Evolutionary conservation across 92 coral and sea anemone genomes (phyloP).

Genomic region (Bergia puertoricense): DNA sequence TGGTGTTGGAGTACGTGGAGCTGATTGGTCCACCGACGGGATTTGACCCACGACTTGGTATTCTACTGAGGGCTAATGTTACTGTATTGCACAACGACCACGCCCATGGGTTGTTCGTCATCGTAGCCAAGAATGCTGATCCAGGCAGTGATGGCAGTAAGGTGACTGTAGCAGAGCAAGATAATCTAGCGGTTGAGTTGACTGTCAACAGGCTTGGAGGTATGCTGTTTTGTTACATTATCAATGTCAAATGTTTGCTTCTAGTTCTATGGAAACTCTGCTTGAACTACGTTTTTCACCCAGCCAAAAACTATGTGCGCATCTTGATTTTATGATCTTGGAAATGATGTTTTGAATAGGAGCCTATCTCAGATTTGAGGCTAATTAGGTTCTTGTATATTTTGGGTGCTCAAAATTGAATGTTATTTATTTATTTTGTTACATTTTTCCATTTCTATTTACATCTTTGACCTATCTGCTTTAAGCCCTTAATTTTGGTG

Average conservation of each 20-base stretch:
- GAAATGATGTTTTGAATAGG: too few species aligned
- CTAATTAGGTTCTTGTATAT: too few species aligned
- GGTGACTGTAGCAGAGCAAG: constrained; percentile 73
- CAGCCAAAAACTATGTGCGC: too few species aligned
- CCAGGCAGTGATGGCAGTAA: constrained; percentile 65
- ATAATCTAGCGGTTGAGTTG: constrained; percentile 56
- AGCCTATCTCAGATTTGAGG: too few species aligned
- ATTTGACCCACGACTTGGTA: constrained; percentile 70
- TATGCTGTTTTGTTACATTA: not conserved
- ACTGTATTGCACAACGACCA: constrained; percentile 84
- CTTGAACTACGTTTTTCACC: too few species aligned
- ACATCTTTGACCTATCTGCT: too few species aligned
- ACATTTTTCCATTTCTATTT: too few species aligned
- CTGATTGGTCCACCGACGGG: constrained; percentile 59
- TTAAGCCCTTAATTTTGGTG: too few species aligned
- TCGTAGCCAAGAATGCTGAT: constrained; percentile 67
- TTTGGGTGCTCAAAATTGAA: too few species aligned
- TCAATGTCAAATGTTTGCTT: not conserved
- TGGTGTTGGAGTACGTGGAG: constrained; percentile 72
- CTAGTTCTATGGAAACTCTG: too few species aligned
- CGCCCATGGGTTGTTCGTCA: constrained; percentile 85
- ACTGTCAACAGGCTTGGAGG: constrained; percentile 83
- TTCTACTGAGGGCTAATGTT: constrained; percentile 62
- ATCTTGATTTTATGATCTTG: too few species aligned
- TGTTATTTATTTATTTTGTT: too few species aligned